phyloP scores from a whole-genome alignment of 2,888 invertebrate species.

The Sinelater perroti region DNA sequence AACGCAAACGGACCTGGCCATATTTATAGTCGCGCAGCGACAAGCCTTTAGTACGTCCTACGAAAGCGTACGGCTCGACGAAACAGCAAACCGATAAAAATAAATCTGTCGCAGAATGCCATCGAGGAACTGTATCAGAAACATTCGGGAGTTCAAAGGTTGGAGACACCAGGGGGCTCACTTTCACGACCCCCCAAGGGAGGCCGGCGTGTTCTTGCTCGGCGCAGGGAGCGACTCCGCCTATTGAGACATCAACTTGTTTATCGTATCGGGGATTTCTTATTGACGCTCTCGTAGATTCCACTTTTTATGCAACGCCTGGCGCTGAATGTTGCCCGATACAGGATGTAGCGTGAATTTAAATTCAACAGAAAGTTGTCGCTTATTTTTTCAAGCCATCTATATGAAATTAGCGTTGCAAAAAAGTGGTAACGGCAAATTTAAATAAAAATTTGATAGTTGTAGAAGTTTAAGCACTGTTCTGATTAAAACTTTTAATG shows the following conservation, averaged over 20 bases:
- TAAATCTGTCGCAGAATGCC: slow-evolving; percentile 20
- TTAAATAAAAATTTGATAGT: no score
- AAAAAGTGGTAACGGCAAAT: no score
- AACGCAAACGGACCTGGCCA: no score
- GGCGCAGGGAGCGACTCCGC: slow-evolving; percentile 20
- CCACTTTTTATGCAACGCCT: slow-evolving; percentile 10
- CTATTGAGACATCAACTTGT: slow-evolving; percentile 28
- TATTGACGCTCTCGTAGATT: slow-evolving; percentile 15
- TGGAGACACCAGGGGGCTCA: slow-evolving; percentile 17
- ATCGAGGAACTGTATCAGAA: slow-evolving; percentile 24
- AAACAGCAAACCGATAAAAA: slow-evolving; percentile 18
- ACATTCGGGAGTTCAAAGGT: slow-evolving; percentile 31
- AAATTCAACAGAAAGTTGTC: no score
- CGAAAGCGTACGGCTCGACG: no score
- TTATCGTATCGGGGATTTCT: slow-evolving; percentile 19
- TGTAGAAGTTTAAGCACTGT: no score
- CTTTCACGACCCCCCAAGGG: slow-evolving; percentile 24
- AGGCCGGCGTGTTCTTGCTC: slow-evolving; percentile 12
- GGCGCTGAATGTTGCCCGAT: slow-evolving; percentile 4
- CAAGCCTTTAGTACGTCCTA: no score
- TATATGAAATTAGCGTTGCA: no score
- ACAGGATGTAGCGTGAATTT: no score
- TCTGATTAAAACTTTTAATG: no score
- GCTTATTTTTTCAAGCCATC: no score
- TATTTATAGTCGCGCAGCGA: no score